These are phyloP conservation scores for Empidonax traillii DNA, from an alignment of 2,113 vertebrate species.

Conservation along the genomic window DNA sequence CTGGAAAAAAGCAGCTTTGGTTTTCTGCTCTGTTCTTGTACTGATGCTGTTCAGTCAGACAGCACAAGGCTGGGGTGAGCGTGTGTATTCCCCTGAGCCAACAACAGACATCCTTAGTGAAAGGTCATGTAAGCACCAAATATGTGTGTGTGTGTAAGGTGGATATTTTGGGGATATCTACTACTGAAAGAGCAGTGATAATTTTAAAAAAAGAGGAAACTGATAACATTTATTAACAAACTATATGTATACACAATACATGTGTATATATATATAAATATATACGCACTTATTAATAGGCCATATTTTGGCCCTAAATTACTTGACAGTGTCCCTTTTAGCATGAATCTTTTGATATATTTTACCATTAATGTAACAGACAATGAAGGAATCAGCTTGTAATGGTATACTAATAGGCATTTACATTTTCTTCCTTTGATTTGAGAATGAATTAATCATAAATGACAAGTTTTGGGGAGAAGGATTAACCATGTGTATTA, in stretches of 20 bases:
- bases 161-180: conserved; percentile 25
- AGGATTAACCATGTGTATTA: conserved; percentile 42
- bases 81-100: not conserved
- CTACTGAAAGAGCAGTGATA: not conserved
- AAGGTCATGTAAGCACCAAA: not conserved
- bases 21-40: not conserved
- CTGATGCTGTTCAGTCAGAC: not conserved
- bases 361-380: conserved; percentile 49
- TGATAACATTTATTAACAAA: not conserved
- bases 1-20: not conserved
- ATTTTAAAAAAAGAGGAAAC: conserved; percentile 6
- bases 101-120: not conserved
- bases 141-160: not conserved
- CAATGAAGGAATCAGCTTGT: conserved; percentile 66
- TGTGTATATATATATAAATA: not conserved
- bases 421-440: conserved; percentile 49
- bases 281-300: not conserved
- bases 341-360: conserved; percentile 56
- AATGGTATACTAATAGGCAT: conserved; percentile 59
- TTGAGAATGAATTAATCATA: conserved; percentile 55
- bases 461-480: conserved; percentile 44
- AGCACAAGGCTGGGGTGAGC: not conserved
- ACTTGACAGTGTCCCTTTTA: conserved; percentile 68
- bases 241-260: not conserved
- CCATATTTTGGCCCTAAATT: conserved; percentile 43